Conservation (phyloP, 2,888 invertebrate species). For the Tiphia femorata region DNA sequence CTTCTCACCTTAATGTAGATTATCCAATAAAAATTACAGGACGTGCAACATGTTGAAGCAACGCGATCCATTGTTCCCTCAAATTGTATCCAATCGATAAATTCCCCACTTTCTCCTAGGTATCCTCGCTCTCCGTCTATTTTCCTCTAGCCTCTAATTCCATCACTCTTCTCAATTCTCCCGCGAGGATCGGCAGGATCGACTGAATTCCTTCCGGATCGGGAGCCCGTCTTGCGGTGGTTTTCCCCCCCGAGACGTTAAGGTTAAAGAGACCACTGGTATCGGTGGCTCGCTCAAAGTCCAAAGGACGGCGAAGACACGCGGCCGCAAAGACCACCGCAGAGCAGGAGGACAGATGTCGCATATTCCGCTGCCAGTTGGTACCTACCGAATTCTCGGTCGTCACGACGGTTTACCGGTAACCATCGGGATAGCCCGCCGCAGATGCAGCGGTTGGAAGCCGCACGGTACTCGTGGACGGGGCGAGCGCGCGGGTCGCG, state of each 20-base stretch:
- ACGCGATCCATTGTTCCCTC: too few relatives aligned
- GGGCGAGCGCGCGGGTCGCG: constrained; percentile 28
- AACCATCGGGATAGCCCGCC: constrained; percentile 48
- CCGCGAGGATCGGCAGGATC: too few relatives aligned
- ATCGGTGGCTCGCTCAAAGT: constrained; percentile 23
- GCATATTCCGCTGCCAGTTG: constrained; percentile 46
- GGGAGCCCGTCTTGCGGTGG: not conserved
- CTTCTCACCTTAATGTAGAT: too few relatives aligned
- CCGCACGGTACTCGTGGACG: constrained; percentile 47
- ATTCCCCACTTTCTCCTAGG: too few relatives aligned
- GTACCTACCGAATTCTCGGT: constrained; percentile 40
- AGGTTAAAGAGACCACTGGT: too few relatives aligned
- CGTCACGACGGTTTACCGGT: constrained; percentile 27
- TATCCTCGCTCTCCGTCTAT: not conserved
- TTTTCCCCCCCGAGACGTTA: constrained; percentile 14
- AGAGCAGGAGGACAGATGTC: constrained; percentile 46
- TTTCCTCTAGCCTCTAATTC: not conserved
- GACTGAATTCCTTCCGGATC: not conserved
- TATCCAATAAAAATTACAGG: too few relatives aligned
- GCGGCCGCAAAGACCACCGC: constrained; percentile 52
- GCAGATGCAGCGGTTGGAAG: constrained; percentile 49
- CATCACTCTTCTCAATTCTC: too few relatives aligned
- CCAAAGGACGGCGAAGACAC: constrained; percentile 34
- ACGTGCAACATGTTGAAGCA: too few relatives aligned
- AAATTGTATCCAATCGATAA: too few relatives aligned